Conservation (phyloP, 2,888 invertebrate species). For the Crioceris asparagi region DNA sequence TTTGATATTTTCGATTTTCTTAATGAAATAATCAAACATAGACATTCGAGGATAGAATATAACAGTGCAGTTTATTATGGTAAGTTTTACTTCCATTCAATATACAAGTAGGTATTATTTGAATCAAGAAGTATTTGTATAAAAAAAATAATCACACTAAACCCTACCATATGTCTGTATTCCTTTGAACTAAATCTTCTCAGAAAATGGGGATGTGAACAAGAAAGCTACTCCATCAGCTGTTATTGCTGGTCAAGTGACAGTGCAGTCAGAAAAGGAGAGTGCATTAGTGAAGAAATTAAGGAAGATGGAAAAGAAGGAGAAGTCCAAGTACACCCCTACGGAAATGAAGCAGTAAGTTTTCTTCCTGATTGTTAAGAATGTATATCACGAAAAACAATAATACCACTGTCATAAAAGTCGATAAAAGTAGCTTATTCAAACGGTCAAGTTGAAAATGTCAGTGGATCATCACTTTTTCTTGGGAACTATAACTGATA, state of each 20-base stretch:
- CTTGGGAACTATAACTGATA: too few relatives aligned
- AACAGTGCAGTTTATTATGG: constrained; percentile 12
- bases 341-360: constrained; percentile 22
- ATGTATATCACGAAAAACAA: background rate
- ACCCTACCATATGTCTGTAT: background rate
- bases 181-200: too few relatives aligned
- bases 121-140: background rate
- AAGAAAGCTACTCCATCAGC: constrained; percentile 10
- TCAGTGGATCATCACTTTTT: too few relatives aligned
- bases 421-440: background rate
- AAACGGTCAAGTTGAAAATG: too few relatives aligned
- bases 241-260: constrained; percentile 66
- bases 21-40: constrained; percentile 31
- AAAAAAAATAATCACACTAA: background rate
- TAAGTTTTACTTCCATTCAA: constrained; percentile 7
- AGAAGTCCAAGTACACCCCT: constrained; percentile 29
- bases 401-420: background rate
- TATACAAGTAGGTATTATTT: background rate
- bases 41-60: constrained; percentile 25
- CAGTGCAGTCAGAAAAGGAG: constrained; percentile 75
- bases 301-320: constrained; percentile 77
- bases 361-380: constrained; percentile 1
- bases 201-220: too few relatives aligned
- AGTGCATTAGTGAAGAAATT: constrained; percentile 63
- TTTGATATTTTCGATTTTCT: constrained; percentile 50